These are phyloP conservation scores for Genyomyrus donnyi DNA, from an alignment of 2,113 vertebrate species.

Conservation along the genomic window DNA sequence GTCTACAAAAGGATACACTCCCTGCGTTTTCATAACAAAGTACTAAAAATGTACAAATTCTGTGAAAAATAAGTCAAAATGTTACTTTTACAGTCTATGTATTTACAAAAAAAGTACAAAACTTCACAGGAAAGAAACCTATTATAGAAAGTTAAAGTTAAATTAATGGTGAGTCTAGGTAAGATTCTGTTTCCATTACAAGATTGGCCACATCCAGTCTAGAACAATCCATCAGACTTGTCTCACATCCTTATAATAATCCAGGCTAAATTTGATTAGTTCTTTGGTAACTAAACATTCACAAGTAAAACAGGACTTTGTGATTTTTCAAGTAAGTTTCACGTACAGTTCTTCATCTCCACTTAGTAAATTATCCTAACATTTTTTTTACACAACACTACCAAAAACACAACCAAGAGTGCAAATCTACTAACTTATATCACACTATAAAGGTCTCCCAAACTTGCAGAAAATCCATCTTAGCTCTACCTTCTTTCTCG, in stretches of 20 bases:
- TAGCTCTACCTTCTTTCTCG: slow-evolving; percentile 25
- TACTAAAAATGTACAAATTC: slow-evolving; percentile 70
- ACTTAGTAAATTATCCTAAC: slow-evolving; percentile 55
- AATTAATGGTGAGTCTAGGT: slow-evolving; percentile 55
- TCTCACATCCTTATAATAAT: slow-evolving; percentile 45
- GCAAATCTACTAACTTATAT: slow-evolving; percentile 50
- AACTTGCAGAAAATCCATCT: slow-evolving; percentile 35
- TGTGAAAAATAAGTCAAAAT: slow-evolving; percentile 64
- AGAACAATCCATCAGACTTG: slow-evolving; percentile 22
- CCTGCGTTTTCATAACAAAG: slow-evolving; percentile 45
- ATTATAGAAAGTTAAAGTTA: slow-evolving; percentile 56
- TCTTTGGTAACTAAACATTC: slow-evolving; percentile 64
- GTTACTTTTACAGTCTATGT: slow-evolving; percentile 67
- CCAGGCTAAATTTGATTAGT: slow-evolving; percentile 49
- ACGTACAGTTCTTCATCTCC: slow-evolving; percentile 40
- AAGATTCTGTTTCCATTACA: slow-evolving; percentile 28
- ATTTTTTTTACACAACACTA: slow-evolving; percentile 58
- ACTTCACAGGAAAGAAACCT: slow-evolving; percentile 59
- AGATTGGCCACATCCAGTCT: slow-evolving; percentile 4
- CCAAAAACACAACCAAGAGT: slow-evolving; percentile 49
- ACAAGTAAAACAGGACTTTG: slow-evolving; percentile 45
- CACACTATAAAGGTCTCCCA: slow-evolving; percentile 29
- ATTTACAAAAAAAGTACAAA: slow-evolving; percentile 78
- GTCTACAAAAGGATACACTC: slow-evolving; percentile 63
- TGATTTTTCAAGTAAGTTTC: slow-evolving; percentile 55